A percentile compares a stretch with the other conserved stretches of the same genome.
phyloP scores from a whole-genome alignment of 2,113 vertebrate species.

The Chelonoidis abingdonii region DNA sequence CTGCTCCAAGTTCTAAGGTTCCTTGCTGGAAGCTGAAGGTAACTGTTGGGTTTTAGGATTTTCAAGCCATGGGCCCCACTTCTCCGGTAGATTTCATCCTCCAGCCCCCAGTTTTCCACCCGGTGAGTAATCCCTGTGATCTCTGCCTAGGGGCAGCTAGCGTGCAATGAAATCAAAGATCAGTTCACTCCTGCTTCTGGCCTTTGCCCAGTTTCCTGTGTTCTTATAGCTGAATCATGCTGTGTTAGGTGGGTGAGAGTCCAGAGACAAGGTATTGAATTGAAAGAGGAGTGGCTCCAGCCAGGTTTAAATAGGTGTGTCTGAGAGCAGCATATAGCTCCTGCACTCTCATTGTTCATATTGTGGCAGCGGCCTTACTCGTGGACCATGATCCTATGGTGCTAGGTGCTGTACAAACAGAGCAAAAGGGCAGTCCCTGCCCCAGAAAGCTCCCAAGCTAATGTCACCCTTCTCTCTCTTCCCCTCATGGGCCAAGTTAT shows the following conservation, averaged over 20 bases:
- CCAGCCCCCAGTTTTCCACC: conserved; percentile 68
- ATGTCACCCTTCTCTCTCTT: background rate
- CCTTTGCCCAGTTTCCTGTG: background rate
- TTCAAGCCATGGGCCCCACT: conserved; percentile 15
- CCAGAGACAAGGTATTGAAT: background rate
- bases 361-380: background rate
- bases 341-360: background rate
- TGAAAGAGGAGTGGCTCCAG: background rate
- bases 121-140: conserved; percentile 52
- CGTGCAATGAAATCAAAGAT: background rate
- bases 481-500: background rate
- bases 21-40: background rate
- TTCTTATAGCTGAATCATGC: background rate
- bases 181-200: background rate
- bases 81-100: conserved; percentile 64
- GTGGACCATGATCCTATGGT: background rate
- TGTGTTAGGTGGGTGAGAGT: background rate
- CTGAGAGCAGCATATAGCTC: background rate
- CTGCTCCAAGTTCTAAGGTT: background rate
- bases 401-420: background rate
- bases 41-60: background rate
- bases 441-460: background rate
- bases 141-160: background rate
- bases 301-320: background rate
- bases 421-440: background rate